Evolutionary conservation across 2,113 vertebrate genomes (phyloP).

Genomic region (Pseudorectes ferrugineus): DNA sequence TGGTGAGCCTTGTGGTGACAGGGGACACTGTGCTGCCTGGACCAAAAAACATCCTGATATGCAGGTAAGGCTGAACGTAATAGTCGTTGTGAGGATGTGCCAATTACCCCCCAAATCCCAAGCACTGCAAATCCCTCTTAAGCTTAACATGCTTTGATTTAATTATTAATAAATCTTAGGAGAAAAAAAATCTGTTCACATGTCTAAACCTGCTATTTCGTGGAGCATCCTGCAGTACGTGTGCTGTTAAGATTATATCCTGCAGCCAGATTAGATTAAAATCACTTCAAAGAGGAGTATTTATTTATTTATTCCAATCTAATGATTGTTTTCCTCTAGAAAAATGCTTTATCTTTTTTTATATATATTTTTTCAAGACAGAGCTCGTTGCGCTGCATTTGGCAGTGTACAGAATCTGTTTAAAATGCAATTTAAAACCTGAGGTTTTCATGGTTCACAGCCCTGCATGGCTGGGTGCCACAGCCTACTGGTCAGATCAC

Average conservation of each 20-base stretch:
- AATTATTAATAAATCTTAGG: slow-evolving; percentile 27
- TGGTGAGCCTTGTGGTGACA: neutral
- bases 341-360: neutral
- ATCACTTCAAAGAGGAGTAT: slow-evolving; percentile 25
- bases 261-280: slow-evolving; percentile 43
- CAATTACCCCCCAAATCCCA: neutral
- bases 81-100: neutral
- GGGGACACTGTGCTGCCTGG: neutral
- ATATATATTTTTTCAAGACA: neutral
- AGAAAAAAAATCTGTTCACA: neutral
- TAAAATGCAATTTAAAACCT: neutral
- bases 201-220: slow-evolving; percentile 28
- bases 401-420: neutral
- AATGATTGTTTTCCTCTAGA: slow-evolving; percentile 11
- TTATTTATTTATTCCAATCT: slow-evolving; percentile 51
- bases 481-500: neutral
- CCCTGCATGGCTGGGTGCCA: neutral
- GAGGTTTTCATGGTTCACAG: neutral
- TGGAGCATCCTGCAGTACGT: neutral
- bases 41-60: neutral
- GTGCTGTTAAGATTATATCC: slow-evolving; percentile 35
- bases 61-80: neutral
- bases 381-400: neutral
- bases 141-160: slow-evolving; percentile 30
- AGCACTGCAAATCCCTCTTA: neutral